A percentile compares a stretch with the other conserved stretches of the same genome.
These are phyloP conservation scores for Pectinophora gossypiella DNA, from an alignment of 1,140 invertebrate species.

Conservation along the genomic window DNA sequence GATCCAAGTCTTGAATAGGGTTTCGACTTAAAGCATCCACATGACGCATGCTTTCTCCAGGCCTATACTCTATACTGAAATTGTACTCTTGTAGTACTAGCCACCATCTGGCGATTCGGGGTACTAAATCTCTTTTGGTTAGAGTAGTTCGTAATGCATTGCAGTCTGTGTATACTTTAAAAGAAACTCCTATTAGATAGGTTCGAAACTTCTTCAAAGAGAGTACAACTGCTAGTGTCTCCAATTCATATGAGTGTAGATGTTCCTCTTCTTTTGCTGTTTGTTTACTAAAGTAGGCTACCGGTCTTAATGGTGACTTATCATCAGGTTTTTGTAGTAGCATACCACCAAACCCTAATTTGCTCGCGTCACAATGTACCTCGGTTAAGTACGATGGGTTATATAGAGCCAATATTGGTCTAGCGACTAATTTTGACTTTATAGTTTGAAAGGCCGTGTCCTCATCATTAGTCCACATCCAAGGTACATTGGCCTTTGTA, in stretches of 20 bases:
- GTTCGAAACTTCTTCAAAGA: conserved; percentile 6
- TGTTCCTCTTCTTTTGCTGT: conserved; percentile 11
- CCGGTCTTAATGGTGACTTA: conserved; percentile 12
- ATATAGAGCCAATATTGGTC: conserved; percentile 23
- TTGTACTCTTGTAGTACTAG: conserved; percentile 24
- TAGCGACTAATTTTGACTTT: conserved; percentile 17
- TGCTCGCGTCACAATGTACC: conserved; percentile 16
- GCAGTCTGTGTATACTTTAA: conserved; percentile 9
- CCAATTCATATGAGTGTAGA: conserved; percentile 7
- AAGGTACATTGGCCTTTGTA: conserved; percentile 26
- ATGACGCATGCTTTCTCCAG: conserved; percentile 33
- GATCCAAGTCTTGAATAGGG: neutral
- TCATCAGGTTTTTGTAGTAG: conserved; percentile 23
- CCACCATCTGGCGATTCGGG: conserved; percentile 23
- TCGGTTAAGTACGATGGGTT: conserved; percentile 17
- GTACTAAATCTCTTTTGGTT: conserved; percentile 16
- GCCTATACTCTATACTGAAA: conserved; percentile 24
- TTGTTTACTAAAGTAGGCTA: conserved; percentile 20
- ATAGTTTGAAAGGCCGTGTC: conserved; percentile 25
- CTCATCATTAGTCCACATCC: conserved; percentile 35
- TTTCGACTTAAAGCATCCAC: conserved; percentile 36
- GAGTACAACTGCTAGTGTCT: conserved; percentile 5
- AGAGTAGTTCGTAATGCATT: conserved; percentile 2
- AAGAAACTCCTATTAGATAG: conserved; percentile 1
- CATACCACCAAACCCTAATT: conserved; percentile 28